Evolutionary conservation across 1,140 invertebrate species (phyloP).

Genomic region (Bilobella aurantiaca): DNA sequence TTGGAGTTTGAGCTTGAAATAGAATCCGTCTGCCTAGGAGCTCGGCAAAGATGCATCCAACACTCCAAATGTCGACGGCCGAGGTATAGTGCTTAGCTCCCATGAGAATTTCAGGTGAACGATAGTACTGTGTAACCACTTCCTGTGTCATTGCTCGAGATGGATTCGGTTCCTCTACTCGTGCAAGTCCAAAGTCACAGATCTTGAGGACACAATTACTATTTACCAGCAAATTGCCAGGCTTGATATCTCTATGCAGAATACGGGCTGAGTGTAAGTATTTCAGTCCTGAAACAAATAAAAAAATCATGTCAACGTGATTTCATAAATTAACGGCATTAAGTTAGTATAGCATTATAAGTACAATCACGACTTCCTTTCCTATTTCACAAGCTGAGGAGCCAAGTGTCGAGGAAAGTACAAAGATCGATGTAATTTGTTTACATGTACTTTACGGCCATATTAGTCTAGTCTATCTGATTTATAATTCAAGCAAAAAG

Average conservation of each 20-base stretch:
- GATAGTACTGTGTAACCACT: conserved; percentile 96
- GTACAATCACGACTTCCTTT: too few relatives aligned
- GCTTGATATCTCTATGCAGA: conserved; percentile 96
- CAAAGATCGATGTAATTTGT: too few relatives aligned
- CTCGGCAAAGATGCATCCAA: conserved; percentile 99
- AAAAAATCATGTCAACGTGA: too few relatives aligned
- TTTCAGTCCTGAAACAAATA: conserved; percentile 66
- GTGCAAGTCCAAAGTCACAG: conserved; percentile 92
- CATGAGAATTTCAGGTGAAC: conserved; percentile 96
- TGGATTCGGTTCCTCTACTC: conserved; percentile 86
- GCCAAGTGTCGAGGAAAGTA: too few relatives aligned
- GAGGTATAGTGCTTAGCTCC: conserved; percentile 95
- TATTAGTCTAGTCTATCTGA: too few relatives aligned
- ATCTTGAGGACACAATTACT: conserved; percentile 98
- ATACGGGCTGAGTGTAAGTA: conserved; percentile 96
- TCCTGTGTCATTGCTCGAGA: conserved; percentile 96
- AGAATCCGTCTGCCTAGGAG: conserved; percentile 86
- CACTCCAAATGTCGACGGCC: conserved; percentile 95
- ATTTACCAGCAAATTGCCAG: conserved; percentile 96
- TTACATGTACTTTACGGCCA: too few relatives aligned
- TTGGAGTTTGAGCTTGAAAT: conserved; percentile 90
- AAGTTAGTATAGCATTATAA: too few relatives aligned
- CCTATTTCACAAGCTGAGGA: too few relatives aligned
- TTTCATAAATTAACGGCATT: neutral
- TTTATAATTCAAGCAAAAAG: too few relatives aligned